These are phyloP conservation scores for Antheraea yamamai DNA, from an alignment of 2,888 invertebrate species.

Conservation along the genomic window DNA sequence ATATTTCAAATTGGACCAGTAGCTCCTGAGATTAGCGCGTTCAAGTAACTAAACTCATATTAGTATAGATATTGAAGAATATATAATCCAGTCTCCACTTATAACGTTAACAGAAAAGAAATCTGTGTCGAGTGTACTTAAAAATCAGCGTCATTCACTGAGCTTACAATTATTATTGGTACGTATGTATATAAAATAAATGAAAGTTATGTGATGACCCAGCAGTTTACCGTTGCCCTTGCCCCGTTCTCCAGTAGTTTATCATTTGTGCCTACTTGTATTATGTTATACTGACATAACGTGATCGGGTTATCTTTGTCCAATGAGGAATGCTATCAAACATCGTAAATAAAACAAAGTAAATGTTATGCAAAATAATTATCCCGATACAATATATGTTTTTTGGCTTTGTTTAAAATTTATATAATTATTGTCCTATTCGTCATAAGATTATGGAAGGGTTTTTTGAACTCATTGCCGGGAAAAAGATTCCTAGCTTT, in stretches of 20 bases:
- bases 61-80: too few species aligned
- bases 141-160: too few species aligned
- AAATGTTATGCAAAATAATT: constrained; percentile 19
- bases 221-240: constrained; percentile 5
- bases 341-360: neutral
- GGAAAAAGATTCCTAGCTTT: too few species aligned
- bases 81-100: too few species aligned
- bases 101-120: too few species aligned
- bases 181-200: neutral
- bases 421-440: too few species aligned
- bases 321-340: neutral
- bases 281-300: neutral
- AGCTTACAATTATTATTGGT: neutral
- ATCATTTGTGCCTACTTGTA: constrained; percentile 3
- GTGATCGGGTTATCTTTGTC: constrained; percentile 14
- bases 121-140: too few species aligned
- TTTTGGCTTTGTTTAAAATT: neutral
- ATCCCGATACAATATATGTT: neutral
- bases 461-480: too few species aligned
- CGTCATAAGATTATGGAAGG: too few species aligned
- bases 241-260: neutral
- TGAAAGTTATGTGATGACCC: neutral
- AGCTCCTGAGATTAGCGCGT: too few species aligned
- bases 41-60: too few species aligned
- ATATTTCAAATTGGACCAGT: too few species aligned